Conservation (phyloP, 2,797 vertebrate species). For the Agapornis canus region DNA sequence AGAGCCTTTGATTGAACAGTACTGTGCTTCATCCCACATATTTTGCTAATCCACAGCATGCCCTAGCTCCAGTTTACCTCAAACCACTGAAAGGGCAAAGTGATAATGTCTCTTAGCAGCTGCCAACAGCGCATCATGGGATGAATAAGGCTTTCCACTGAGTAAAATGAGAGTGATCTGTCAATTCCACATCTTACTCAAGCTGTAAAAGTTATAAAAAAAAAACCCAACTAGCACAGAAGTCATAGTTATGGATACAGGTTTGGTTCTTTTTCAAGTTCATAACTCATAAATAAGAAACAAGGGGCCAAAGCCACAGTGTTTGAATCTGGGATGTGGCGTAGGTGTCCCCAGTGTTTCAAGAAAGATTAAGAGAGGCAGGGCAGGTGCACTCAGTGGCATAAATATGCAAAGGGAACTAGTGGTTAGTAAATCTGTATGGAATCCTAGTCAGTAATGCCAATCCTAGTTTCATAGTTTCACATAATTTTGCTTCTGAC, state of each 20-base stretch:
- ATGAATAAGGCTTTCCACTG: not conserved
- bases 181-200: not conserved
- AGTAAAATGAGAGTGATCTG: not conserved
- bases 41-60: conserved; percentile 22
- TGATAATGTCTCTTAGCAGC: conserved; percentile 24
- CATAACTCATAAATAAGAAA: not conserved
- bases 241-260: not conserved
- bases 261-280: not conserved
- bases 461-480: not conserved
- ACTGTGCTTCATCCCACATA: not conserved
- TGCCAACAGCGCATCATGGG: not conserved
- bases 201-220: not conserved
- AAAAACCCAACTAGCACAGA: not conserved
- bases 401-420: not conserved
- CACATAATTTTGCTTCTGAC: not conserved
- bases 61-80: not conserved
- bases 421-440: not conserved
- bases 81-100: conserved; percentile 19
- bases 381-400: not conserved
- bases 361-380: not conserved
- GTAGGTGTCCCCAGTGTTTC: not conserved
- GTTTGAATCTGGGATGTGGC: not conserved
- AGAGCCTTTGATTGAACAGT: not conserved
- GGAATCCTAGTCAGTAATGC: not conserved
- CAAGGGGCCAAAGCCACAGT: not conserved